A percentile compares a stretch with the other conserved stretches of the same genome.
These are phyloP conservation scores for Chelonus formosanus DNA, from an alignment of 2,888 invertebrate species.

Conservation along the genomic window DNA sequence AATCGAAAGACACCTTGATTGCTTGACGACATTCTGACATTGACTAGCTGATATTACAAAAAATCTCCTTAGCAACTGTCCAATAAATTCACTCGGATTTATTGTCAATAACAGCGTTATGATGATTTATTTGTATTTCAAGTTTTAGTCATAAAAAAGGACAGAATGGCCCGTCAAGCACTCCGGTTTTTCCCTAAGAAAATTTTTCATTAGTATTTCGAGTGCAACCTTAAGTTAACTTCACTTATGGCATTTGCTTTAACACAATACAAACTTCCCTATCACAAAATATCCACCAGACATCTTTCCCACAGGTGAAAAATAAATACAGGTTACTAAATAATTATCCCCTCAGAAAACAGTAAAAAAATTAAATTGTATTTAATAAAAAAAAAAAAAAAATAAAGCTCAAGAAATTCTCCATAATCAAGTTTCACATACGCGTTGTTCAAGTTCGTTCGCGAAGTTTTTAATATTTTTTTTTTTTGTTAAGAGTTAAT, in stretches of 20 bases:
- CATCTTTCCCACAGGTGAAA: slow-evolving; percentile 40
- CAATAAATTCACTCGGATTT: slow-evolving; percentile 3
- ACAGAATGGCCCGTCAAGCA: slow-evolving; percentile 41
- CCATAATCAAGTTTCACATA: slow-evolving; percentile 57
- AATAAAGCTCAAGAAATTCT: slow-evolving; percentile 35
- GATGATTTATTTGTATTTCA: slow-evolving; percentile 19
- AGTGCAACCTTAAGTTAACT: slow-evolving; percentile 63
- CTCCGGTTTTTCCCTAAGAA: slow-evolving; percentile 44
- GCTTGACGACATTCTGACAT: slow-evolving; percentile 24
- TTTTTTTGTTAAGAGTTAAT: slow-evolving; percentile 33
- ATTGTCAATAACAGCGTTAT: background rate
- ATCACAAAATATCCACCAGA: slow-evolving; percentile 48
- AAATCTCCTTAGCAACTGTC: slow-evolving; percentile 10
- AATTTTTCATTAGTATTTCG: slow-evolving; percentile 56
- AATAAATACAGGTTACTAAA: slow-evolving; percentile 24
- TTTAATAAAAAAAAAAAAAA: slow-evolving; percentile 32
- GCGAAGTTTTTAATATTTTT: slow-evolving; percentile 46
- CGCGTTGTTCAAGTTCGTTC: slow-evolving; percentile 63
- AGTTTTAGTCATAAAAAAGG: too few relatives aligned
- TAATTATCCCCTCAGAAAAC: slow-evolving; percentile 21
- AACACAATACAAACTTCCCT: slow-evolving; percentile 61
- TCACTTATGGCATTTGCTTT: slow-evolving; percentile 64
- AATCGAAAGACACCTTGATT: slow-evolving; percentile 56
- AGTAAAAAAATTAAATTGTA: slow-evolving; percentile 35
- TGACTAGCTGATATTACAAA: background rate